Base-by-base conservation (phyloP, 1,140 invertebrate genomes). In the Drosophila busckii region DNA sequence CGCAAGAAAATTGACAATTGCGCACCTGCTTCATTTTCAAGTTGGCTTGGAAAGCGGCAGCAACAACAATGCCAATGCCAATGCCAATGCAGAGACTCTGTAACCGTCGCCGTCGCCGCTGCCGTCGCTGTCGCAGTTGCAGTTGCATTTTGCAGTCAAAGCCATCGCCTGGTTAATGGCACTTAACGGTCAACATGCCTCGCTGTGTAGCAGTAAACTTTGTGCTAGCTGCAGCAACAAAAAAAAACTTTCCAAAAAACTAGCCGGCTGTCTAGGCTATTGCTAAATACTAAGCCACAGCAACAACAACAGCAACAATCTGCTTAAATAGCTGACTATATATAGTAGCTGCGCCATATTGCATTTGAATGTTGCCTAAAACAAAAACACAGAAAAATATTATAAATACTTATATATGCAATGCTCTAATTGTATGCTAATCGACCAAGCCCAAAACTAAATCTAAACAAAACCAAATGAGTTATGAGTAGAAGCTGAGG, bases 351-450 rank as follows among this genome's bases (percentile, higher is more conserved):
- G 16, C 44, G 10, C 41, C 37, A 48, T 37, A 40, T 53, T 45
- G 31, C 42, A 78, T 76, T 76, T 78, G 66, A 71, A 76, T 76
- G 71, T 78, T 61, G 32, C 46, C 23, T 28, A 41, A 26, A 35
- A 56, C 8, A 63, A 48, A 26, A 42, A 20, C 28, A 34, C 49
- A 28, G 40, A 70, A 54, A 46, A 65, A 70, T 70, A 71, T 53
- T 53, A 15, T 23, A 15, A 38, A 17, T 25, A 31, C 25, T 31
- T 38, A 46, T 20, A 55, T 40, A 42, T 19, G 45, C 69, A 69
- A 58, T 73, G 70, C 70, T 80, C 71, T 78, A 78, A 78, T 78
- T 78, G 71, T 78, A 78, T 78, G 71, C 58, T 78, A 78, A 78
- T 78, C 73, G 56, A 23, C 44, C 23, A 35, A 48, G 62, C 42